Base-by-base conservation (phyloP, 1,140 invertebrate species). In the Drosophila serrata region DNA sequence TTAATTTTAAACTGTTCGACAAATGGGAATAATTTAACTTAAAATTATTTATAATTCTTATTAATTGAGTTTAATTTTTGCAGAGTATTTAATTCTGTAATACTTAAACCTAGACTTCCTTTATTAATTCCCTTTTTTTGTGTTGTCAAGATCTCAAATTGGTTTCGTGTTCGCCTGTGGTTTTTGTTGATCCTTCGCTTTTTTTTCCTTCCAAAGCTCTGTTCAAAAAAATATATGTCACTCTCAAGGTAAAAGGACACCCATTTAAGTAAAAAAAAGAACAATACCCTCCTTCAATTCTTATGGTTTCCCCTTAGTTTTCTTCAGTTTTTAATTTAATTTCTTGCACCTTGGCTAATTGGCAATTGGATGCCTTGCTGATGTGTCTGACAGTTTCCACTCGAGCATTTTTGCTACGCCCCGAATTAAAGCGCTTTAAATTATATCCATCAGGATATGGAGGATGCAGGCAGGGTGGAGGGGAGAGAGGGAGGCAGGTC, bases 331-430 rank as follows among this genome's bases (percentile, higher is more conserved):
- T 79, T 84, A 51, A 77, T 63, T 78, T 63, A 17, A 69, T 78
- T 61, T 82, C 43, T 76, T 88, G 67, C 80, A 88, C 82, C 84
- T 87, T 87, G 67, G 56, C 82, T 88, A 87, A 87, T 87, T 87
- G 80, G 65, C 72, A 77, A 88, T 79, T 80, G 57, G 76, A 78
- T 70, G 74, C 79, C 78, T 74, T 51, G 51, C 63, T 65, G 51
- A 69, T 85, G 81, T 39, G 51, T 69, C 45, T 87, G 79, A 86
- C 76, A 73, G 75, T 48, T 59, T 31, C 64, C 37, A 74, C 61
- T 68, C 27, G 15, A 58, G 42, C 45, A 55, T 45, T 59, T 59
- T 62, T 24, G 24, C 48, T 33, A 27, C 48, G 74, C 61, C 76
- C 46, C 19, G 15, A 64, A 77, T 88, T 87, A 77, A 87, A 87